These are phyloP conservation scores for Hemicentrotus pulcherrimus DNA, from an alignment of 35 echinoderm and acorn worm species.

Conservation along the genomic window DNA sequence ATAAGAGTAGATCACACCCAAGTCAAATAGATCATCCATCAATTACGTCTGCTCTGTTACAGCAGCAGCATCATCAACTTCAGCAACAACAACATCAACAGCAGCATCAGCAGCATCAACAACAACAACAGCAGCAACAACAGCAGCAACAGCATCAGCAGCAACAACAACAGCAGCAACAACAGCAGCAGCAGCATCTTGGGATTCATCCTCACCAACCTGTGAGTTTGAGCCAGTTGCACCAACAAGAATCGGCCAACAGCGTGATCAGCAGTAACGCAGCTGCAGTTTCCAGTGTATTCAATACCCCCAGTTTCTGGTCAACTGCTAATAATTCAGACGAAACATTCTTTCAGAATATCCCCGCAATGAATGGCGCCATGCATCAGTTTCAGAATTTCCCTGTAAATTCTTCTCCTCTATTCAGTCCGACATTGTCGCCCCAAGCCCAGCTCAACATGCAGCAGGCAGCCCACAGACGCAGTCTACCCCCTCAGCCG, in stretches of 20 bases:
- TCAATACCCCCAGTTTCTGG: constrained; percentile 84
- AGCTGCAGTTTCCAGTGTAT: constrained; percentile 74
- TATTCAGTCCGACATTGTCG: constrained; percentile 84
- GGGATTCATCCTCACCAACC: constrained; percentile 65
- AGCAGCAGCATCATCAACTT: constrained; percentile 68
- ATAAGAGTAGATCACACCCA: constrained; percentile 71
- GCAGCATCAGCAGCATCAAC: constrained; percentile 51
- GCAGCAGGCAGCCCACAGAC: constrained; percentile 65
- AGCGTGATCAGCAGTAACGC: constrained; percentile 65
- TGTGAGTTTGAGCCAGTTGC: constrained; percentile 47
- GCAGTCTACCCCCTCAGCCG: constrained; percentile 79
- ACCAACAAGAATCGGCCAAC: constrained; percentile 42
- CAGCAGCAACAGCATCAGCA: constrained; percentile 55
- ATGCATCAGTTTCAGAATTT: constrained; percentile 94
- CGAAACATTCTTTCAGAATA: constrained; percentile 90
- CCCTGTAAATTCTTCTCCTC: constrained; percentile 86
- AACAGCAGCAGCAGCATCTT: constrained; percentile 64
- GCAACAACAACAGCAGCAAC: constrained; percentile 65
- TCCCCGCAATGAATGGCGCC: constrained; percentile 93
- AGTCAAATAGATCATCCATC: constrained; percentile 31
- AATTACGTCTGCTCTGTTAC: constrained; percentile 35
- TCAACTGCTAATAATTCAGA: constrained; percentile 81
- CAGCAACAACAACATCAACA: constrained; percentile 57
- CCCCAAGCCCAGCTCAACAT: constrained; percentile 50
- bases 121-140: constrained; percentile 66